These are phyloP conservation scores for Ectemnius continuus DNA, from an alignment of 2,888 invertebrate species.

Conservation along the genomic window DNA sequence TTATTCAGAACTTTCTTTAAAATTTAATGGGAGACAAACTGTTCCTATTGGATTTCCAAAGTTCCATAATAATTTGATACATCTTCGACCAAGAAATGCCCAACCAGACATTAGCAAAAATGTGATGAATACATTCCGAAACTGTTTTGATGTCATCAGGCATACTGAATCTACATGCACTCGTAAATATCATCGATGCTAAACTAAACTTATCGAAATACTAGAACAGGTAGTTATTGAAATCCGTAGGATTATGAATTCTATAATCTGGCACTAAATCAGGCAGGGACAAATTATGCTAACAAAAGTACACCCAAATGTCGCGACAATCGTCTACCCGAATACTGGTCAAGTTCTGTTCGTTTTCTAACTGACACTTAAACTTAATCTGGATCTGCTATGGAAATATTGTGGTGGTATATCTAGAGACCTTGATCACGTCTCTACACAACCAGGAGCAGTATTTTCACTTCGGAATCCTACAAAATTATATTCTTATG, in stretches of 20 bases:
- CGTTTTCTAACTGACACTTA: no score
- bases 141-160: conserved; percentile 10
- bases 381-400: conserved; percentile 23
- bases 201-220: no score
- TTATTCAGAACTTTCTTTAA: conserved; percentile 7
- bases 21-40: not conserved
- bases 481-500: conserved; percentile 14
- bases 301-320: no score
- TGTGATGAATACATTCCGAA: conserved; percentile 40
- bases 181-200: not conserved
- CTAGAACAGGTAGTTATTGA: no score
- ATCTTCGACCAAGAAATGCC: conserved; percentile 75
- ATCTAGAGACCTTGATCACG: conserved; percentile 73
- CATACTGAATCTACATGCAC: no score
- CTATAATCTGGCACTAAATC: no score
- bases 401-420: conserved; percentile 53
- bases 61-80: conserved; percentile 67
- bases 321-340: no score
- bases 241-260: no score
- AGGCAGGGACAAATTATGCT: no score
- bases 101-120: conserved; percentile 57
- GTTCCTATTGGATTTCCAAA: not conserved
- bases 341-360: no score
- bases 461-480: conserved; percentile 37
- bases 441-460: conserved; percentile 58